Base-by-base conservation (phyloP, 2,113 vertebrate species). In the Cottus gobio region DNA sequence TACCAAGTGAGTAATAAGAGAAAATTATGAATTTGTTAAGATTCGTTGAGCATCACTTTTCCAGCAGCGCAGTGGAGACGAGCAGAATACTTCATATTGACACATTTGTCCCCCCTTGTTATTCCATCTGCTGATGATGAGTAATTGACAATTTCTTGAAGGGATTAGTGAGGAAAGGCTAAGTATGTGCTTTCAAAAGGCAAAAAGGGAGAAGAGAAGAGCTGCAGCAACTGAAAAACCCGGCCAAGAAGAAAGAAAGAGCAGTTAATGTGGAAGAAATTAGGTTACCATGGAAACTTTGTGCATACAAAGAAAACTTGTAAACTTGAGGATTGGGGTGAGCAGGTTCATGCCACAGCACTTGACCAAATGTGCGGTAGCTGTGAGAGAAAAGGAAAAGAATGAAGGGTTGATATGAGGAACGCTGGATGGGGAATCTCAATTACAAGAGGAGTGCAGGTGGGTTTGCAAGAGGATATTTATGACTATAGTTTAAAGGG, bases 221-320 rank as follows among this genome's bases (percentile, higher is more conserved):
- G 83, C 68, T 65, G 39, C 74, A 76, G 70, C 39, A 12, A 69
- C 85, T 36, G 62, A 89, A 85, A 84, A 76, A 70, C 71, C 60
- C 52, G 44, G 72, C 78, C 83, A 83, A 79, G 48, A 65, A 74
- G 77, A 28, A 80, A 85, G 81, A 91, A 85, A 89, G 85, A 74
- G 71, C 83, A 87, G 76, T 84, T 88, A 84, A 82, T 89, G 75
- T 86, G 86, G 66, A 87, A 88, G 90, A 90, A 85, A 91, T 86
- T 20, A 76, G 39, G 85, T 92, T 80, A 74, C 89, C 83, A 91
- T 89, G 87, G 86, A 75, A 82, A 91, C 86, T 63, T 88, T 62
- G 71, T 67, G 82, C 84, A 81, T 52, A 91, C 80, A 91, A 90
- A 89, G 82, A 90, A 83, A 90, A 91, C 60, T 65, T 80, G 83